phyloP scores from a whole-genome alignment of 2,888 invertebrate genomes.

The Diplolepis rosae region DNA sequence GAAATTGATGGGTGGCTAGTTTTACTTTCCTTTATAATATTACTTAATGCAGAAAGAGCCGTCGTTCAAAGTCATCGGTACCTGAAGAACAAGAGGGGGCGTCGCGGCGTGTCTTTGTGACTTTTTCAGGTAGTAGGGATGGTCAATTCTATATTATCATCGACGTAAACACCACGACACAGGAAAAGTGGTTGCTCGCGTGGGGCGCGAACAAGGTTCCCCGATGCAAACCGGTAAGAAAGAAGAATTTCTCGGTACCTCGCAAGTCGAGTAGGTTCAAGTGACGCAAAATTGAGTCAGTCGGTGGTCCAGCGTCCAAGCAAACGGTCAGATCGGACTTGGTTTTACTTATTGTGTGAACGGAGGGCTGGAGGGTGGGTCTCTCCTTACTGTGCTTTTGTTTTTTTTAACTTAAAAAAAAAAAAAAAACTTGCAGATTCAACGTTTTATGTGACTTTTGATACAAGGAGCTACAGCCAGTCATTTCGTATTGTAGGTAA shows the following conservation, averaged over 20 bases:
- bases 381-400: neutral
- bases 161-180: constrained; percentile 46
- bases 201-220: constrained; percentile 49
- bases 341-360: neutral
- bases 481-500: neutral
- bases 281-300: constrained; percentile 30
- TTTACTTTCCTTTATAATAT: constrained; percentile 47
- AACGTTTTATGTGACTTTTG: neutral
- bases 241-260: constrained; percentile 18
- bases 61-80: no score
- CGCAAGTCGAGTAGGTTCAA: constrained; percentile 12
- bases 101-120: constrained; percentile 32
- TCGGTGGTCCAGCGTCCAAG: constrained; percentile 41
- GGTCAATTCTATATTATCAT: constrained; percentile 48
- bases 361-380: constrained; percentile 19
- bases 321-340: constrained; percentile 20
- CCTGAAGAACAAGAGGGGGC: neutral
- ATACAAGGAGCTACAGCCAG: neutral
- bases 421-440: neutral
- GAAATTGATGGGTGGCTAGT: constrained; percentile 22
- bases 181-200: constrained; percentile 48
- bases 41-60: constrained; percentile 47
- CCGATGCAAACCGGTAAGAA: constrained; percentile 13
- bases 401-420: neutral
- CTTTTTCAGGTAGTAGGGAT: constrained; percentile 52